A percentile compares a stretch with the other conserved stretches of the same genome.
Conservation (phyloP, 2,113 vertebrate species). For the Hucho hucho region DNA sequence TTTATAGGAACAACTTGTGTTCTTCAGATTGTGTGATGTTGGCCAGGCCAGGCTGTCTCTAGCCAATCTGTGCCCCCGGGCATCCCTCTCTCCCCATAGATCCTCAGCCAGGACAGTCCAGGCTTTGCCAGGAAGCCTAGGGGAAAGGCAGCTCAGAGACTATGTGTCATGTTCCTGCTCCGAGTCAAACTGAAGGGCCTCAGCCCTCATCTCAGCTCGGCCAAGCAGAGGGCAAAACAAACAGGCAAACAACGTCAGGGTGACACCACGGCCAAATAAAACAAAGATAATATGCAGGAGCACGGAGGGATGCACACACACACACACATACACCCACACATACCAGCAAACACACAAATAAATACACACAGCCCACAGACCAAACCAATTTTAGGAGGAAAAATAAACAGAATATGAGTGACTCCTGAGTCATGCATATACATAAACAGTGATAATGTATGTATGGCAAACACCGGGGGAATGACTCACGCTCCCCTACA, state of each 20-base stretch:
- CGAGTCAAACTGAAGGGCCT: background rate
- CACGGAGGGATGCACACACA: background rate
- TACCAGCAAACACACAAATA: background rate
- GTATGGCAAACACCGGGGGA: conserved; percentile 1
- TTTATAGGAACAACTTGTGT: conserved; percentile 23
- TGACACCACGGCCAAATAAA: conserved; percentile 22
- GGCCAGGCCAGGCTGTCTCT: background rate
- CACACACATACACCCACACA: conserved; percentile 6
- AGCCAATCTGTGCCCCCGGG: background rate
- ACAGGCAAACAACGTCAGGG: conserved; percentile 37
- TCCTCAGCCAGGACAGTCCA: background rate
- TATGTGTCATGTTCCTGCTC: conserved; percentile 32
- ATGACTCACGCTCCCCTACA: background rate
- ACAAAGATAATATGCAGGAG: conserved; percentile 17
- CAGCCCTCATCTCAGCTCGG: background rate
- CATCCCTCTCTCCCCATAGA: conserved; percentile 14
- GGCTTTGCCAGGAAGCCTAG: conserved; percentile 20
- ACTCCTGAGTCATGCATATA: background rate
- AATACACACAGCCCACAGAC: conserved; percentile 14
- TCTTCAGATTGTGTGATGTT: background rate
- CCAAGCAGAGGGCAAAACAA: conserved; percentile 41
- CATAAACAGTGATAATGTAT: background rate
- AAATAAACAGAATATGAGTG: conserved; percentile 27
- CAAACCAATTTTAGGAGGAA: background rate
- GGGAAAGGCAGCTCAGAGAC: conserved; percentile 43